Base-by-base conservation (phyloP, 2,113 vertebrate species). In the Erythrocercus mccallii region DNA sequence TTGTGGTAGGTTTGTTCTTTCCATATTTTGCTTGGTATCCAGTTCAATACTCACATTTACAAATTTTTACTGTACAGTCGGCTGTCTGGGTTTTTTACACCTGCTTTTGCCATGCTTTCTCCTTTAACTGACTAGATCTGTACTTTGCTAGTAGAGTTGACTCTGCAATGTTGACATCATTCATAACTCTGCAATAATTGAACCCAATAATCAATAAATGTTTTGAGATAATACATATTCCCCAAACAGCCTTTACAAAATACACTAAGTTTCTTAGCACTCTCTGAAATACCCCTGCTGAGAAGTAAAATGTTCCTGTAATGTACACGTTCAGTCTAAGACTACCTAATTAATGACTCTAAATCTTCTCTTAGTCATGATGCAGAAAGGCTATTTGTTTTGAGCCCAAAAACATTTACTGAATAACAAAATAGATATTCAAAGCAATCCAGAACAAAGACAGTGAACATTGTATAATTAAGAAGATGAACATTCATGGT, bases 401-500 rank as follows among this genome's bases (percentile, higher is more conserved):
- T 88, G 74, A 90, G 47, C 62, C 78, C 71, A 81, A 92, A 95
- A 95, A 85, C 45, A 80, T 85, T 89, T 90, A 65, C 79, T 70
- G n/a, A 88, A 88, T 77, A 79, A 86, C 68, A 94, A 90, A 95
- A 90, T n/a, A 58, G 64, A 60, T 82, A 94, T 66, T 89, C 81
- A 83, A 70, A 90, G 62, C 68, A 85, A 80, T 81, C 22, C 69
- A 84, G 88, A 92, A 74, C 57, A 84, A 96, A 96, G 58, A 58
- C 42, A 37, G 38, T 27, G 35, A 91, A 76, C 35, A 15, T 4
- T 42, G 25, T 42, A 33, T 58, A 77, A 91, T 33, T 73, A 90
- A 88, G 57, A 90, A 17, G 42, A 80, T 50, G 62, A 86, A 69
- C 28, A 12, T 82, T 81, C 15, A 40, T 25, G 50, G 27, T 61